A percentile compares a stretch with the other conserved stretches of the same genome.
Evolutionary conservation across 2,797 vertebrate genomes (phyloP).

Genomic region (Rhynchotus rufescens): DNA sequence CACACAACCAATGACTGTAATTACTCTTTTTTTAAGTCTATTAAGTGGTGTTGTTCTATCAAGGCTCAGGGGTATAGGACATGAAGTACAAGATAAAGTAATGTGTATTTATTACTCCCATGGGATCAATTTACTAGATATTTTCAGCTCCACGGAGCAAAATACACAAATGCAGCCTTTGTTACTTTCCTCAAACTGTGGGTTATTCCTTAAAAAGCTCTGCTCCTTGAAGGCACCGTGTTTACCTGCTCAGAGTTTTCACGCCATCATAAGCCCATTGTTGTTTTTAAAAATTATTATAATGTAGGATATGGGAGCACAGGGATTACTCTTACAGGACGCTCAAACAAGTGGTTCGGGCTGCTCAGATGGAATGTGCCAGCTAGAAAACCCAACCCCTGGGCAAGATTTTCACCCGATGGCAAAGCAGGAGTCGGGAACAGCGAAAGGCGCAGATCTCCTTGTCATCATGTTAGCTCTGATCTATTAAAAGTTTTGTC

Average conservation of each 20-base stretch:
- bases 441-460: background rate
- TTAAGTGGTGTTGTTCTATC: slow-evolving; percentile 88
- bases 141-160: slow-evolving; percentile 86
- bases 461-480: slow-evolving; percentile 42
- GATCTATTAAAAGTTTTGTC: slow-evolving; percentile 73
- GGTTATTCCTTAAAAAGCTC: slow-evolving; percentile 68
- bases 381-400: slow-evolving; percentile 15
- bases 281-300: background rate
- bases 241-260: slow-evolving; percentile 29
- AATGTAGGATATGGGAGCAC: background rate
- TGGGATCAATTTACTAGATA: slow-evolving; percentile 88
- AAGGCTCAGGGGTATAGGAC: slow-evolving; percentile 88
- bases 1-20: slow-evolving; percentile 87
- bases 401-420: slow-evolving; percentile 40
- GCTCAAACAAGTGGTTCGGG: slow-evolving; percentile 49
- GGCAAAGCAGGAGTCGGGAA: slow-evolving; percentile 39
- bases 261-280: background rate
- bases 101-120: slow-evolving; percentile 91
- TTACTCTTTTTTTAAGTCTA: slow-evolving; percentile 91
- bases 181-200: slow-evolving; percentile 79
- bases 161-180: slow-evolving; percentile 85
- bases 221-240: background rate
- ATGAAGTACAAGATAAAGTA: slow-evolving; percentile 89
- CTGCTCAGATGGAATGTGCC: slow-evolving; percentile 37
- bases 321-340: background rate